These are phyloP conservation scores for Phalangium opilio DNA, from an alignment of 2,888 invertebrate species.

Conservation along the genomic window DNA sequence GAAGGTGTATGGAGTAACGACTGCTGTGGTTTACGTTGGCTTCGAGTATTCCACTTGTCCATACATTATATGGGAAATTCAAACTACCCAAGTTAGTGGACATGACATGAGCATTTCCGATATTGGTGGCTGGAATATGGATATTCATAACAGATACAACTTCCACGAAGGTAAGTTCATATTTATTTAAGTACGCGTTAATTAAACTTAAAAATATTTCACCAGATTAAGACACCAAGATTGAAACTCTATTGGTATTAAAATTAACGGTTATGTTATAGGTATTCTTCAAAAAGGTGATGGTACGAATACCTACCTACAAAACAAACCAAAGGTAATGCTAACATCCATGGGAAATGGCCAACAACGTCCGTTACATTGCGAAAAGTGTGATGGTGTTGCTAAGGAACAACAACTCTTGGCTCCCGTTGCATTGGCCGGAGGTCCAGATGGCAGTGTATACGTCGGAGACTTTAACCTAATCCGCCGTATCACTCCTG, in stretches of 20 bases:
- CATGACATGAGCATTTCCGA: conserved; percentile 94
- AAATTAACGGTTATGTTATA: too few relatives aligned
- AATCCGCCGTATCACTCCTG: conserved; percentile 74
- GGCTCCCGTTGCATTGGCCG: conserved; percentile 84
- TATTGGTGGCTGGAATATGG: conserved; percentile 93
- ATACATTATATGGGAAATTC: conserved; percentile 83
- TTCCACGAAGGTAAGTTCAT: conserved; percentile 63
- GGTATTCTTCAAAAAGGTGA: conserved; percentile 93
- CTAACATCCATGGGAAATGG: conserved; percentile 83
- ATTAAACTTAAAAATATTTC: not conserved
- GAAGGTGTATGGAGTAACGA: conserved; percentile 33
- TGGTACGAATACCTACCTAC: conserved; percentile 84
- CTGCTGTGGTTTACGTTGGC: conserved; percentile 46
- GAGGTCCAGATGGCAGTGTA: conserved; percentile 88
- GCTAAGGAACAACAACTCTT: conserved; percentile 72
- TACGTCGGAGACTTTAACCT: conserved; percentile 95
- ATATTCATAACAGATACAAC: conserved; percentile 96
- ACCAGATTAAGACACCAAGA: too few relatives aligned
- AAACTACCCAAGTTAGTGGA: conserved; percentile 82
- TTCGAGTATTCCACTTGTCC: conserved; percentile 82
- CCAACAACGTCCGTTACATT: conserved; percentile 64
- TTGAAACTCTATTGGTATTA: too few relatives aligned
- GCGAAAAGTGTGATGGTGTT: conserved; percentile 45
- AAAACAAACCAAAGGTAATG: conserved; percentile 54
- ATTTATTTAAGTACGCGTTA: not conserved